Evolutionary conservation across 2,888 invertebrate genomes (phyloP).

Genomic region (Drosophila koepferae): DNA sequence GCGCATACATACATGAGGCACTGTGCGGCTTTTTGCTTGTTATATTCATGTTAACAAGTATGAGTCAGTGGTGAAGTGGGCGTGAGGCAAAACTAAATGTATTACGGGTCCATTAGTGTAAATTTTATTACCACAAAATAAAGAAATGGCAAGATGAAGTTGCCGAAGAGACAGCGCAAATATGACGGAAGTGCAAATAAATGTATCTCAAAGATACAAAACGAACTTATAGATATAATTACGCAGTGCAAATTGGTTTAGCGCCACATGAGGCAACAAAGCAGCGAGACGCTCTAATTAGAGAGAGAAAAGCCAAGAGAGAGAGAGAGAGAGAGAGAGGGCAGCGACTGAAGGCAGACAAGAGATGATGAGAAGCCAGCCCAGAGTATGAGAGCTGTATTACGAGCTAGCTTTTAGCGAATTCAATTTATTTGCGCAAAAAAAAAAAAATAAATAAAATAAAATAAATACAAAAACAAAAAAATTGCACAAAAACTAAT

Average conservation of each 20-base stretch:
- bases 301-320: conserved; percentile 3
- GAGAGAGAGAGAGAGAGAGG: not conserved
- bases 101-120: conserved; percentile 68
- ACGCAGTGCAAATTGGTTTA: conserved; percentile 67
- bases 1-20: conserved; percentile 38
- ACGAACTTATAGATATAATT: conserved; percentile 60
- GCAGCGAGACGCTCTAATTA: conserved; percentile 60
- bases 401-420: conserved; percentile 17
- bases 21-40: conserved; percentile 9
- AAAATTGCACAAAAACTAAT: conserved; percentile 40
- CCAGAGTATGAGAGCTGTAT: not conserved
- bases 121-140: conserved; percentile 64
- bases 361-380: no score
- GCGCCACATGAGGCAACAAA: conserved; percentile 54
- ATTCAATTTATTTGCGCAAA: conserved; percentile 51
- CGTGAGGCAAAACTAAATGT: conserved; percentile 35
- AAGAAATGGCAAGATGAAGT: not conserved
- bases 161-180: not conserved
- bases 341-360: not conserved
- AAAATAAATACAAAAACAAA: not conserved
- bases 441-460: not conserved
- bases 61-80: conserved; percentile 41
- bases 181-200: conserved; percentile 40
- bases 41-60: not conserved
- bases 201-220: conserved; percentile 50